Evolutionary conservation across 2,888 invertebrate genomes (phyloP), one percentile per base, ranked within the genome.

Genomic region (Drosophila algonquin): DNA sequence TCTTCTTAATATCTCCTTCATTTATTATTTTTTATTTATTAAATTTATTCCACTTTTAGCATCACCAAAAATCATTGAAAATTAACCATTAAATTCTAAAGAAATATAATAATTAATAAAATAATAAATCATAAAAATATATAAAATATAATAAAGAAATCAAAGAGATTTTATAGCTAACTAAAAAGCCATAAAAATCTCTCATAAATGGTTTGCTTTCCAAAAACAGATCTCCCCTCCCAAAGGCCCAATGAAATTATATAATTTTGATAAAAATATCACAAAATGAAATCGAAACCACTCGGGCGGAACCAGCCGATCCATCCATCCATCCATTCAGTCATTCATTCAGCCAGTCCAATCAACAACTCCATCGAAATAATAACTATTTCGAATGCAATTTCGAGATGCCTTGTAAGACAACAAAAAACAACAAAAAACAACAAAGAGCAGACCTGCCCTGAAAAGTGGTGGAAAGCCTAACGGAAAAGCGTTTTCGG

Each of bases 331-430:
- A 6, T 40, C 14, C 40, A 14, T 5, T 9, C 35, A 14, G 6
- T 40, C 14, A 40, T 14, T 40, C 40, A 40, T 40, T 40, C 24
- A 54, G 35, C 35, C 30, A 30, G 30, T 56, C 69, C 58, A 67
- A 69, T 69, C 65, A 67, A 69, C 65, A 67, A 69, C 65, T 67
- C 65, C 50, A 67, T 67, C 50, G 44, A 45, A 51, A 57, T 50
- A 69, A 70, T 59, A 70, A 67, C 70, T 69, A 67, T 67, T 47
- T 50, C 58, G 45, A 67, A 27, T 67, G 58, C 58, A 67, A 67
- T 67, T 69, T 45, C 40, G 14, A 45, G 58, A 24, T 69, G 70
- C 70, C 59, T 32, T 14, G n/a, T 40, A 40, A 40, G 40, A 14
- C 40, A 14, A 14, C 40, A 14, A 6, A 10, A 5, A 35, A 6